Conservation (phyloP, 2,113 vertebrate species). For the Onychostoma macrolepis region DNA sequence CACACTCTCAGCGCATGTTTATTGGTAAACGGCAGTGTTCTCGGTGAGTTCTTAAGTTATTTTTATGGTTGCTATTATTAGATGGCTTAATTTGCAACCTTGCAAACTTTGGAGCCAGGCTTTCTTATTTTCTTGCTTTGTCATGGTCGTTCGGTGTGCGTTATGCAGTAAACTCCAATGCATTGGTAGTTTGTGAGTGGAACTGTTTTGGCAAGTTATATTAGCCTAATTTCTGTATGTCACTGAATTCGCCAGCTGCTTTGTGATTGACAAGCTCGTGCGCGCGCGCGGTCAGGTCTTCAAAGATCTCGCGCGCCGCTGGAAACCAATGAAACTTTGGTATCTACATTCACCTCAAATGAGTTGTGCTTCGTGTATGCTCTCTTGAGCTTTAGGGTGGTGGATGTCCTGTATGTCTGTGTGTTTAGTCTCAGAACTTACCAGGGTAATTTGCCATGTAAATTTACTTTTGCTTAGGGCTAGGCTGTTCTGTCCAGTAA, state of each 20-base stretch:
- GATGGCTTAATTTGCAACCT: slow-evolving; percentile 47
- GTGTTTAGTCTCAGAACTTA: not conserved
- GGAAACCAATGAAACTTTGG: not conserved
- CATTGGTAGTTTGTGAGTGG: not conserved
- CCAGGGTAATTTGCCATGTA: slow-evolving; percentile 25
- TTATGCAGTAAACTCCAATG: not conserved
- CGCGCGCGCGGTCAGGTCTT: not conserved
- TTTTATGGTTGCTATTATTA: slow-evolving; percentile 67
- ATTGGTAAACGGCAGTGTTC: slow-evolving; percentile 37
- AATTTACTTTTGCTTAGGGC: not conserved
- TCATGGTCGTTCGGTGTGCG: not conserved
- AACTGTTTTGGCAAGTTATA: not conserved
- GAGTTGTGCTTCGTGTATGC: not conserved
- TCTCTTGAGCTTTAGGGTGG: not conserved
- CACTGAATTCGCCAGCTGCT: not conserved
- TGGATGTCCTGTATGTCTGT: not conserved
- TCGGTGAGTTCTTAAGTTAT: slow-evolving; percentile 58
- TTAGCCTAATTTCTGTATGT: not conserved
- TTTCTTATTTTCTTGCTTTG: not conserved
- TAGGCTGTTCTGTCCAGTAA: not conserved
- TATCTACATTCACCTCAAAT: not conserved
- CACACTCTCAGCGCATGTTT: not conserved
- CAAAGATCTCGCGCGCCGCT: not conserved
- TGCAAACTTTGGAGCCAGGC: not conserved
- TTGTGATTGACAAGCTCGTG: not conserved